Evolutionary conservation across 2,113 vertebrate species (phyloP), one percentile per base, ranked within the genome.

Genomic region (Brevimyrus niger): DNA sequence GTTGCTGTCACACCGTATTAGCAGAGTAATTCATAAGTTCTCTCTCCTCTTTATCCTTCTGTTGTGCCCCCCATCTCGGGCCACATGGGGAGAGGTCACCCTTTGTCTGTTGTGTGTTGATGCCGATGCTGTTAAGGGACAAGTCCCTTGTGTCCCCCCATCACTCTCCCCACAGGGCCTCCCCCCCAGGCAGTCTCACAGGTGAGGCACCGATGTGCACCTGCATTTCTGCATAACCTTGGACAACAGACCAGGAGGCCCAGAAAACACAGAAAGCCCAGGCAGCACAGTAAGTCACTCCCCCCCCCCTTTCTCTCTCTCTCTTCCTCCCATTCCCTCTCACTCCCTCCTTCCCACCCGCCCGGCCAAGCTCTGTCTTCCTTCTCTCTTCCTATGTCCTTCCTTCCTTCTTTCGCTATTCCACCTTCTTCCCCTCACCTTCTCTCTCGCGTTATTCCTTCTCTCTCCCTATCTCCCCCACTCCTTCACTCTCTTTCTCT

Each of bases 11-110:
- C 21, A 50, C 80, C 38, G 8, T 83, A 86, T 89, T 84, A 89
- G n/a, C 15, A 27, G 89, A 89, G 85, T 89, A 89, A 85, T 85
- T 89, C 80, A 89, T 61, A 86, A 86, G 21, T 86, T 42, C 47
- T 84, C 82, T 84, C 21, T 38, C 53, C 27, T 35, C 35, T 55
- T 35, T 42, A 21, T 42, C 50, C 50, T 82, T 48, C 55, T 83
- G 48, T 83, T 15, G 21, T 88, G 58, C 35, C 35, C 38, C 53
- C 55, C 48, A 13, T 23, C 44, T 84, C 19, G 1, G 44, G 27
- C n/a, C 27, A 8, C 47, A 27, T 69, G 44, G 11, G 47, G 73
- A 65, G 80, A 53, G 73, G 88, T 89, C 47, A 89, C 46, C 47
- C 80, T 84, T 84, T 84, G 17, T 21, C 80, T 84, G 42, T 89